Conservation (phyloP, 2,888 invertebrate genomes). For the Drosophila tanythrix region DNA sequence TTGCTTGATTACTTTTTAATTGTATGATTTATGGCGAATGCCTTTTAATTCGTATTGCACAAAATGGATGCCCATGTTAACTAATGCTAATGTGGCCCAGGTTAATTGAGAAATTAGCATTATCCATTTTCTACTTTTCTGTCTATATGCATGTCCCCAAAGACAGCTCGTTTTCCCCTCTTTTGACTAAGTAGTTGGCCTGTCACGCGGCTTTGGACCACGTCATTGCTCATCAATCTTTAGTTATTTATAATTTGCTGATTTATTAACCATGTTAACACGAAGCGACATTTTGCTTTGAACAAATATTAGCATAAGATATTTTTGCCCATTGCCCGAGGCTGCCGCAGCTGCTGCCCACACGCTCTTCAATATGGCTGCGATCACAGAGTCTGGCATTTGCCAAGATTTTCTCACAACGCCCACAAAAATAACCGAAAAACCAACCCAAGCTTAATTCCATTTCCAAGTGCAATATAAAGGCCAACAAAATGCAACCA, state of each 20-base stretch:
- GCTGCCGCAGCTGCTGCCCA: conserved; percentile 70
- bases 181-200: conserved; percentile 33
- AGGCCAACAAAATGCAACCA: conserved; percentile 68
- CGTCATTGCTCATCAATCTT: conserved; percentile 71
- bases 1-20: conserved; percentile 80
- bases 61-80: conserved; percentile 60
- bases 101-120: conserved; percentile 75
- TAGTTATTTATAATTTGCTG: conserved; percentile 70
- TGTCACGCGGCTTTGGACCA: conserved; percentile 41
- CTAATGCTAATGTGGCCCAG: conserved; percentile 66
- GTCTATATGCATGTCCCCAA: background rate
- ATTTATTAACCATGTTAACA: conserved; percentile 70
- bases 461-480: conserved; percentile 74
- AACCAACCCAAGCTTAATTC: conserved; percentile 48
- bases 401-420: conserved; percentile 77
- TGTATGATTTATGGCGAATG: conserved; percentile 73
- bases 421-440: conserved; percentile 58
- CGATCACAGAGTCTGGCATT: conserved; percentile 62
- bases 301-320: conserved; percentile 76
- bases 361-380: conserved; percentile 46
- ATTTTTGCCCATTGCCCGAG: conserved; percentile 44
- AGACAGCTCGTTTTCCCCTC: conserved; percentile 5
- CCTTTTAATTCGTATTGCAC: conserved; percentile 59
- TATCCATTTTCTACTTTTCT: conserved; percentile 48
- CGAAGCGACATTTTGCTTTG: conserved; percentile 77